A percentile compares a stretch with the other conserved stretches of the same genome.
phyloP scores from a whole-genome alignment of 2,888 invertebrate species.

The Mellilla xanthometata region DNA sequence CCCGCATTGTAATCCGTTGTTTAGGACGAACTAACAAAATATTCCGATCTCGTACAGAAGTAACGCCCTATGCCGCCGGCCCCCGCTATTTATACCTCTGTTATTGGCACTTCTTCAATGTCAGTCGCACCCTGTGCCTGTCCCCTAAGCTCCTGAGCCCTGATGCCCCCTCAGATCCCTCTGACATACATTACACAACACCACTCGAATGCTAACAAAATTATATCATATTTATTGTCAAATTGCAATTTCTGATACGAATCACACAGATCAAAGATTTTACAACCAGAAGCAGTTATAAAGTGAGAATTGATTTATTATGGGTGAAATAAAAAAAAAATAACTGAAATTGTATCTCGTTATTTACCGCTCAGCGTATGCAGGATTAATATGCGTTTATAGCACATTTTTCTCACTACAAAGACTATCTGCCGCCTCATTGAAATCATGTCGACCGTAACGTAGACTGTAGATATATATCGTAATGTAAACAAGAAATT shows the following conservation, averaged over 20 bases:
- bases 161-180: slow-evolving; percentile 58
- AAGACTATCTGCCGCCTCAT: slow-evolving; percentile 39
- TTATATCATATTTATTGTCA: slow-evolving; percentile 78
- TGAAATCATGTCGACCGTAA: slow-evolving; percentile 47
- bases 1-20: slow-evolving; percentile 80
- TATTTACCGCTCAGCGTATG: background rate
- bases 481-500: slow-evolving; percentile 63
- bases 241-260: slow-evolving; percentile 69
- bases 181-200: slow-evolving; percentile 73
- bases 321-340: background rate
- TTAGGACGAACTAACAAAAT: slow-evolving; percentile 74
- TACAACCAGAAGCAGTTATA: background rate
- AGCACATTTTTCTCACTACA: slow-evolving; percentile 25
- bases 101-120: slow-evolving; percentile 84
- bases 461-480: slow-evolving; percentile 38
- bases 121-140: slow-evolving; percentile 80
- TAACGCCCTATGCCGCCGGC: slow-evolving; percentile 75
- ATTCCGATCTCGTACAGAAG: slow-evolving; percentile 80
- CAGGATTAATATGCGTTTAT: slow-evolving; percentile 17
- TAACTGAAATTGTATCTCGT: background rate
- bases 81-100: slow-evolving; percentile 81
- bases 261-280: slow-evolving; percentile 39
- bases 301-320: slow-evolving; percentile 1
- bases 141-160: slow-evolving; percentile 66
- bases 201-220: slow-evolving; percentile 75